Conservation (phyloP, 2,888 invertebrate species). For the Temnothorax ravouxi region DNA sequence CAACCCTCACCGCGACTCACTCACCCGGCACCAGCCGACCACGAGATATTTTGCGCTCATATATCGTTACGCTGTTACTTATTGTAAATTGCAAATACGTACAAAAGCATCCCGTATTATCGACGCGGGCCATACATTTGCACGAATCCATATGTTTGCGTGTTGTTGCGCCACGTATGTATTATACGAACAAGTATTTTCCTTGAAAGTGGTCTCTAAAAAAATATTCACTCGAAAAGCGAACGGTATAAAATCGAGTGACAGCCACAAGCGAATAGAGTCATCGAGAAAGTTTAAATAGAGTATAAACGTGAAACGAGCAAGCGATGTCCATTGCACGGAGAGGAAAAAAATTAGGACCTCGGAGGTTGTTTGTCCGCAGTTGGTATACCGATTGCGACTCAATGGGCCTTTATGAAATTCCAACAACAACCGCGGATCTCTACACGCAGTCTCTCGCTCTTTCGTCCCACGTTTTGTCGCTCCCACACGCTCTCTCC, state of each 20-base stretch:
- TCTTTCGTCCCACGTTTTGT: constrained; percentile 39
- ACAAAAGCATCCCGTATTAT: neutral
- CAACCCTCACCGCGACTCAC: constrained; percentile 77
- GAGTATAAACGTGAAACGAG: constrained; percentile 9
- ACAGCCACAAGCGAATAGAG: neutral
- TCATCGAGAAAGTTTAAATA: constrained; percentile 1
- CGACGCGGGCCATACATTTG: neutral
- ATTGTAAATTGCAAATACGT: constrained; percentile 41
- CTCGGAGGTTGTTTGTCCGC: constrained; percentile 21
- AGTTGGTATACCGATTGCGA: constrained; percentile 37
- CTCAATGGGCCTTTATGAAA: constrained; percentile 45
- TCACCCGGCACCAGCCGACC: constrained; percentile 64
- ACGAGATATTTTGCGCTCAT: constrained; percentile 72
- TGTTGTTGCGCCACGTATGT: neutral
- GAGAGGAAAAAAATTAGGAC: neutral
- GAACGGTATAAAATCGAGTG: constrained; percentile 12
- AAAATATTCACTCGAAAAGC: constrained; percentile 5
- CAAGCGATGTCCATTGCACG: neutral
- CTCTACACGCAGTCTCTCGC: constrained; percentile 24
- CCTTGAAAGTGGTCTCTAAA: neutral
- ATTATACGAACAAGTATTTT: neutral
- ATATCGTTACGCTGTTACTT: constrained; percentile 76
- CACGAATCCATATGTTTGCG: neutral
- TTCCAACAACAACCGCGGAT: constrained; percentile 51
- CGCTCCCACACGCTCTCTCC: constrained; percentile 17